Conservation (phyloP, 2,797 vertebrate species). For the Chanos chanos region DNA sequence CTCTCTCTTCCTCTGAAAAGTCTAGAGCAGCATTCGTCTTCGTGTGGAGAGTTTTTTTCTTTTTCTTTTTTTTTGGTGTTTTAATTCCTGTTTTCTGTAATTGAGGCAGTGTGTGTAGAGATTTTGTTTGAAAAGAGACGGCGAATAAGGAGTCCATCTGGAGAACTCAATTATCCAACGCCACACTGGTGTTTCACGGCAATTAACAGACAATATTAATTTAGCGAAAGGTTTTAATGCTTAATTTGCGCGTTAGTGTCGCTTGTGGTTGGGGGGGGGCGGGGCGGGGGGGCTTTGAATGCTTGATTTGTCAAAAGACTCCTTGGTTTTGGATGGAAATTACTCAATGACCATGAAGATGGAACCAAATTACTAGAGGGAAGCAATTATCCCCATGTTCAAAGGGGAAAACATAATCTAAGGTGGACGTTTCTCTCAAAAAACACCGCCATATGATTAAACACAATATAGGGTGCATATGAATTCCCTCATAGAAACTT, state of each 20-base stretch:
- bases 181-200: slow-evolving; percentile 22
- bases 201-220: slow-evolving; percentile 44
- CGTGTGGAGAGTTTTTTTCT: no score
- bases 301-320: slow-evolving; percentile 21
- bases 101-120: slow-evolving; percentile 17
- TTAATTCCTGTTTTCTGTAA: slow-evolving; percentile 27
- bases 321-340: not conserved
- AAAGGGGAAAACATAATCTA: slow-evolving; percentile 8
- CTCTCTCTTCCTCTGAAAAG: slow-evolving; percentile 55
- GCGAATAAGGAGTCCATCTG: slow-evolving; percentile 29
- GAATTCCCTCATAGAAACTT: no score
- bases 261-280: slow-evolving; percentile 16
- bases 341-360: not conserved
- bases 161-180: slow-evolving; percentile 33
- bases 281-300: slow-evolving; percentile 23
- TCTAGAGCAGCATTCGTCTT: no score
- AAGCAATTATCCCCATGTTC: slow-evolving; percentile 12
- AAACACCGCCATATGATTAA: no score
- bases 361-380: not conserved
- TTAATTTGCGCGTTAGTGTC: slow-evolving; percentile 37
- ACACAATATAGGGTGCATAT: no score
- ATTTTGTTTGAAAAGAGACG: slow-evolving; percentile 22
- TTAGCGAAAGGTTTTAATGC: slow-evolving; percentile 42
- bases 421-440: not conserved
- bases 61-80: slow-evolving; percentile 37